phyloP scores from a whole-genome alignment of 2,888 invertebrate genomes.

The Hyalella azteca region DNA sequence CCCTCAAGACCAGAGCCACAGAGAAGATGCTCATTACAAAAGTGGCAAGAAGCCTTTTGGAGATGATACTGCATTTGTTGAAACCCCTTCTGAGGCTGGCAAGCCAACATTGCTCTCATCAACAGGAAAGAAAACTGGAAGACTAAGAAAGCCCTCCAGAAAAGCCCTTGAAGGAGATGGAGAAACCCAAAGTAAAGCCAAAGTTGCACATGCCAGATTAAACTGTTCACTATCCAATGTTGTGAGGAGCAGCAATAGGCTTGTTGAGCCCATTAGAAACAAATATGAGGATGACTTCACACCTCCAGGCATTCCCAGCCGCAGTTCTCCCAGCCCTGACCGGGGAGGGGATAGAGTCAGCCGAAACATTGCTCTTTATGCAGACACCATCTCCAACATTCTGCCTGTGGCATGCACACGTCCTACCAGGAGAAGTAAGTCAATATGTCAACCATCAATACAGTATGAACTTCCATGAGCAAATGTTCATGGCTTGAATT shows the following conservation, averaged over 20 bases:
- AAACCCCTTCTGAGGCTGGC: neutral
- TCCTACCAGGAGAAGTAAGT: slow-evolving; percentile 5
- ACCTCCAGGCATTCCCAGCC: neutral
- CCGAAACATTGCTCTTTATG: slow-evolving; percentile 31
- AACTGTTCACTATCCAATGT: neutral
- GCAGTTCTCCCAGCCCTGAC: neutral
- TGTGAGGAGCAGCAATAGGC: neutral
- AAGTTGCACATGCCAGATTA: neutral
- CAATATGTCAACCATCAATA: no score
- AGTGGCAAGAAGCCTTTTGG: neutral
- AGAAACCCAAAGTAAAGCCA: slow-evolving; percentile 32
- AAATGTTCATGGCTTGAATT: no score
- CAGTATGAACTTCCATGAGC: no score
- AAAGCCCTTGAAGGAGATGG: slow-evolving; percentile 49
- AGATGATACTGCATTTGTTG: neutral
- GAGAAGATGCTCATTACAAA: neutral
- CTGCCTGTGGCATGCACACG: neutral
- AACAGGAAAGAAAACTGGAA: neutral
- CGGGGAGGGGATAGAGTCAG: neutral
- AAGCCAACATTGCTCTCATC: neutral
- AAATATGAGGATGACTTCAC: neutral
- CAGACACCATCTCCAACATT: slow-evolving; percentile 6
- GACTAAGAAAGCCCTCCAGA: neutral
- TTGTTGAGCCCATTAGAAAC: neutral
- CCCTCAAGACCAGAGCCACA: neutral